phyloP scores from a whole-genome alignment of 2,113 vertebrate genomes.

The Rallus limicola region DNA sequence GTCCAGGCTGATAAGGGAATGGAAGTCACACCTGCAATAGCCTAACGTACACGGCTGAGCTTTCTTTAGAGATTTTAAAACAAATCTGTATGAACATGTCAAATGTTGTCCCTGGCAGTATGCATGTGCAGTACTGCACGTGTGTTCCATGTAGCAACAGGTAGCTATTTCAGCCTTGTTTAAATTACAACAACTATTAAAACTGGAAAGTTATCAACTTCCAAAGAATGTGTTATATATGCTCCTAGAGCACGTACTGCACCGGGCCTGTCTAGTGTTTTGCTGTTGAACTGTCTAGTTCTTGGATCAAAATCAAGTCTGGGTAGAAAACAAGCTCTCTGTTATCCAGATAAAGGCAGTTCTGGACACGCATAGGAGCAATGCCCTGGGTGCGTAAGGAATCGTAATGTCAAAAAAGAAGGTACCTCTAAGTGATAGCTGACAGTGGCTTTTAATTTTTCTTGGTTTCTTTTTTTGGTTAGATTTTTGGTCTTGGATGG shows the following conservation, averaged over 20 bases:
- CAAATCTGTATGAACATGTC: neutral
- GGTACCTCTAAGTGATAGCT: neutral
- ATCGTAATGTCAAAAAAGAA: neutral
- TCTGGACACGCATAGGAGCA: neutral
- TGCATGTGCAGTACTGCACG: fast-evolving
- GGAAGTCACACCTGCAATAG: neutral
- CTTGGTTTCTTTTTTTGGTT: too few species aligned
- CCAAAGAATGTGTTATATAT: neutral
- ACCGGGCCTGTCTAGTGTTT: neutral
- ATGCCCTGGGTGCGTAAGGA: neutral
- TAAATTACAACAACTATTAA: neutral
- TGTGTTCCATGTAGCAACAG: fast-evolving
- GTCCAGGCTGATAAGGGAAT: neutral
- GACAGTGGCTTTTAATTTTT: neutral
- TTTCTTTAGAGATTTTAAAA: neutral
- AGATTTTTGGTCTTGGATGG: neutral
- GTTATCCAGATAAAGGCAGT: neutral
- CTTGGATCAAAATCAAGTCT: neutral
- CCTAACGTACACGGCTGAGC: neutral
- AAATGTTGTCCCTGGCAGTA: neutral
- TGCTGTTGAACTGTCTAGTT: neutral
- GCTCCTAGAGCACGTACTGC: neutral
- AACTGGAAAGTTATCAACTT: neutral
- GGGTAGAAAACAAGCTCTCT: neutral
- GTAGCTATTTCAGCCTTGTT: neutral